phyloP scores from a whole-genome alignment of 2,888 invertebrate species.

The Drosophila subquinaria region DNA sequence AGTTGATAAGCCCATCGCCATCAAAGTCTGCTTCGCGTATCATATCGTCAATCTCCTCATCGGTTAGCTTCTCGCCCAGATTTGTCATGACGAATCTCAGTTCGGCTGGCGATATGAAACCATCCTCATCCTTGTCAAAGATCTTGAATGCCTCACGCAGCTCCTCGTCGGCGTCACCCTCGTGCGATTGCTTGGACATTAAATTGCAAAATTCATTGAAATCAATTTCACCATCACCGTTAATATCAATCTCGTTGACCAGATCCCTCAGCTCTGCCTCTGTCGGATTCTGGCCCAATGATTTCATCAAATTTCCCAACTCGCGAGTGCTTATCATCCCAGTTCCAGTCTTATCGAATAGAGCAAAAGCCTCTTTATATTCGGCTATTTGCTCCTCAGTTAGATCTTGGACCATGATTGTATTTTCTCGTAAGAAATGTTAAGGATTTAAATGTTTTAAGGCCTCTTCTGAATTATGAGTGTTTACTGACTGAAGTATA shows the following conservation, averaged over 20 bases:
- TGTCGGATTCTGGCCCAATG: conserved; percentile 99
- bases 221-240: conserved; percentile 94
- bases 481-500: conserved; percentile 2
- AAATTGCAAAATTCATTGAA: conserved; percentile 99
- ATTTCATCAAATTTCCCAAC: conserved; percentile 99
- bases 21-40: conserved; percentile 99
- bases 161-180: conserved; percentile 98
- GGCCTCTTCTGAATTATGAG: conserved; percentile 6
- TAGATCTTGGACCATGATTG: conserved; percentile 87
- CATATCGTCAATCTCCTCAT: conserved; percentile 99
- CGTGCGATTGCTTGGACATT: conserved; percentile 99
- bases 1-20: conserved; percentile 96
- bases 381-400: conserved; percentile 99
- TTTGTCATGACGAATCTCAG: conserved; percentile 99
- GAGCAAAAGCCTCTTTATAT: conserved; percentile 99
- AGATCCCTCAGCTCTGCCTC: conserved; percentile 99
- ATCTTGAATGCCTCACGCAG: conserved; percentile 88
- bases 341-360: conserved; percentile 99
- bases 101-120: conserved; percentile 98
- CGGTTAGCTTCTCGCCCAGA: conserved; percentile 98
- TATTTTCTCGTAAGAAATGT: neutral
- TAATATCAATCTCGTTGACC: conserved; percentile 98
- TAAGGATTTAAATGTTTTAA: neutral
- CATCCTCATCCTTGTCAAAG: conserved; percentile 99
- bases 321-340: conserved; percentile 99